Evolutionary conservation across 2,888 invertebrate genomes (phyloP), one percentile per base, ranked within the genome.

Genomic region (Philereme vetulata): DNA sequence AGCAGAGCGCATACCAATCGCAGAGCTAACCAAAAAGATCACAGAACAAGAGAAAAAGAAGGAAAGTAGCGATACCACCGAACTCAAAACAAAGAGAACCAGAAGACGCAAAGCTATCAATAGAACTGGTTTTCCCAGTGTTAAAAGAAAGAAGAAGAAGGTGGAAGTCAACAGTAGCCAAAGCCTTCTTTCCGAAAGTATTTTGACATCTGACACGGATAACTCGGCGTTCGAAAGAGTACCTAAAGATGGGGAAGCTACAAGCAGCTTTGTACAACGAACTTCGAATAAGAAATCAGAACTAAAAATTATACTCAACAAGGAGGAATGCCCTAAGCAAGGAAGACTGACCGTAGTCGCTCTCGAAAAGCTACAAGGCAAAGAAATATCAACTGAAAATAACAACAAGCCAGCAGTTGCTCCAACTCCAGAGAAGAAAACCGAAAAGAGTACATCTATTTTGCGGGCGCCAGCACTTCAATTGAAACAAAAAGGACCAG

Each of bases 41-140:
- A 69, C 32, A 65, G 69, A 77, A 34, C 73, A 72, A 0, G 75
- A 85, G 7, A 91, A 90, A 64, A 82, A 81, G 48, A 65, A 76
- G 11, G 88, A 86, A 62, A 61, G 61, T 1, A 78, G 64, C 55
- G 82, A 85, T 59, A 66, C 76, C 1, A 75, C 66, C 64, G 87
- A 86, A 56, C 81, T 68, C 49, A 88, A 86, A 74, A 63, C 76
- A 33, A 91, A 93, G 63, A 93, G 93, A 76, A 81, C 93, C 2
- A 94, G 94, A 72, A 93, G 96, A 71, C 93, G 97, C 44, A 95
- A 97, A 80, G 95, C 96, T 21, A 95, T 96, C 45, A 97, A 97
- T 78, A 93, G 97, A 71, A 97, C 97, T 11, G 98, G 98, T 4
- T 98, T 98, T 81, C 98, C 98, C 0, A 96, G 95, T 32, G 90